Conservation (phyloP, 2,797 vertebrate species). For the Monodelphis domestica region DNA sequence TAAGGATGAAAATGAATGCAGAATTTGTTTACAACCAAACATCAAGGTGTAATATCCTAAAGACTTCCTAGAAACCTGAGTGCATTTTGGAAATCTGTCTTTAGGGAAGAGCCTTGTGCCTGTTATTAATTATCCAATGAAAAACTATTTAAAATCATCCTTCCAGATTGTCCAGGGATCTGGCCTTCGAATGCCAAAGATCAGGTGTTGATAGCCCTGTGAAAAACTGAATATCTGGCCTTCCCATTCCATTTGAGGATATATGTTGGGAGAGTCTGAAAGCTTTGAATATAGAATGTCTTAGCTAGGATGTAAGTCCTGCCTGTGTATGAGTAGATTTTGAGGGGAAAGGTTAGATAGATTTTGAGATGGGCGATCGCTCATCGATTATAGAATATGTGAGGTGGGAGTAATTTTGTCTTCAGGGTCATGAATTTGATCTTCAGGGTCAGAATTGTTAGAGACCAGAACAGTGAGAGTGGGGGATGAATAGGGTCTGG, state of each 20-base stretch:
- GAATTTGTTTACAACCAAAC: neutral
- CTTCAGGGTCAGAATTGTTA: no score
- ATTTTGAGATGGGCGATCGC: no score
- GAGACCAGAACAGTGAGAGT: no score
- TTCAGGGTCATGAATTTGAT: no score
- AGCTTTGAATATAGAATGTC: neutral
- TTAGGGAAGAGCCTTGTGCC: neutral
- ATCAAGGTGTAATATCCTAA: accelerated
- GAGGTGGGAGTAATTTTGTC: no score
- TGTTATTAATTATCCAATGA: neutral
- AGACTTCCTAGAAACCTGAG: neutral
- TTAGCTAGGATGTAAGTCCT: neutral
- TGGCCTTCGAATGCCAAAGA: neutral
- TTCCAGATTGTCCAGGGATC: neutral
- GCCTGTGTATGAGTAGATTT: no score
- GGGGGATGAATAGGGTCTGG: no score
- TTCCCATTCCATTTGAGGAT: neutral
- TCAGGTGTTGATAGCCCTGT: no score
- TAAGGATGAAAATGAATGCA: neutral
- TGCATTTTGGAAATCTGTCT: neutral
- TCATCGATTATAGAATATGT: no score
- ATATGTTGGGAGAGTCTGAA: neutral
- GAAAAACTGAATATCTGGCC: neutral
- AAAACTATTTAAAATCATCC: no score
- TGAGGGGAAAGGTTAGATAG: no score